Percentiles rank a stretch among this genome's conserved stretches.
Conservation (phyloP, 1,140 invertebrate genomes). For the Agrypnia vestita region DNA sequence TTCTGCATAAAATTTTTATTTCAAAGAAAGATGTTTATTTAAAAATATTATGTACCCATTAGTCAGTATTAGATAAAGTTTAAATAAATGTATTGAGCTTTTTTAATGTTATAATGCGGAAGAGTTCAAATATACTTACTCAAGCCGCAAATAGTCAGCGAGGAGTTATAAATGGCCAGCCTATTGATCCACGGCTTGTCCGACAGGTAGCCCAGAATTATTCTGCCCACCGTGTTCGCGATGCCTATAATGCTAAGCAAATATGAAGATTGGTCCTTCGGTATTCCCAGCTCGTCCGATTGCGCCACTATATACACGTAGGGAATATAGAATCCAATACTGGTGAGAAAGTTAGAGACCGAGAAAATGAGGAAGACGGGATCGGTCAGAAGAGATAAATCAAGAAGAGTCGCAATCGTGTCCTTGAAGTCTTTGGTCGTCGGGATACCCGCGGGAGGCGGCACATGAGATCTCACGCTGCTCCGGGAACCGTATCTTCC, state of each 20-base stretch:
- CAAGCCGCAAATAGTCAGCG: constrained; percentile 87
- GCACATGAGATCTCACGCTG: constrained; percentile 62
- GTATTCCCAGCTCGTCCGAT: constrained; percentile 76
- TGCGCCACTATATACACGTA: constrained; percentile 87
- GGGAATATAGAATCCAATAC: constrained; percentile 96
- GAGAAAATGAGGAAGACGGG: constrained; percentile 92
- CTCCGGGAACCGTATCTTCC: constrained; percentile 57
- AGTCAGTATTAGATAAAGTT: too few species aligned
- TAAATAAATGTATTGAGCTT: too few species aligned
- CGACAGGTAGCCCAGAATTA: constrained; percentile 87
- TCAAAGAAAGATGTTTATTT: too few species aligned
- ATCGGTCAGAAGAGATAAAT: constrained; percentile 88
- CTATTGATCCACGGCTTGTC: constrained; percentile 92
- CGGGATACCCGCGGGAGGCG: constrained; percentile 74
- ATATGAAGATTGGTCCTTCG: constrained; percentile 75
- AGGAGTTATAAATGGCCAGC: constrained; percentile 90
- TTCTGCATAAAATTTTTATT: too few species aligned
- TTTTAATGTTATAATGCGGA: too few species aligned
- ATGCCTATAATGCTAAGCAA: constrained; percentile 88
- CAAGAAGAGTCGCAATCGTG: constrained; percentile 87
- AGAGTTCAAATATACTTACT: constrained; percentile 74
- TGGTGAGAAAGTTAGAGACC: constrained; percentile 95
- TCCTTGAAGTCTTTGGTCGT: constrained; percentile 76
- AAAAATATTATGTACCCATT: too few species aligned
- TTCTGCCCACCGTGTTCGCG: constrained; percentile 90